Evolutionary conservation across 2,113 vertebrate species (phyloP).

Genomic region (Muntiacus reevesi): DNA sequence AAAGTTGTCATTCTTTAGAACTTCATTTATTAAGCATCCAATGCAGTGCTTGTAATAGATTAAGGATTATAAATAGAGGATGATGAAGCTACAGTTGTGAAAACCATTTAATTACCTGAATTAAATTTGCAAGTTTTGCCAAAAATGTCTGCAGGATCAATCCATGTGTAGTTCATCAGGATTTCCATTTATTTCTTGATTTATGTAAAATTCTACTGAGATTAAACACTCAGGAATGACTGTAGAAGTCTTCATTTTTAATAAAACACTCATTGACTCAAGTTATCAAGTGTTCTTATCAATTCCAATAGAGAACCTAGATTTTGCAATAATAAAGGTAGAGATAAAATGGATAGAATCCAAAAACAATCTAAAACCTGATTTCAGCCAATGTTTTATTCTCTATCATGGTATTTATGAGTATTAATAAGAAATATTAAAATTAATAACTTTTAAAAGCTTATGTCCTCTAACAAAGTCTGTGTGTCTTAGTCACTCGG

Average conservation of each 20-base stretch:
- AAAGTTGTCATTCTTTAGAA: background rate
- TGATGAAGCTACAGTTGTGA: background rate
- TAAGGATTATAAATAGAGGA: background rate
- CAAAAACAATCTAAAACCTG: background rate
- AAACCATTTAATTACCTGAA: background rate
- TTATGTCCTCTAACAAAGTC: background rate
- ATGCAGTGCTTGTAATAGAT: background rate
- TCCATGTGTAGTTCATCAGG: background rate
- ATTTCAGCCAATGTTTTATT: background rate
- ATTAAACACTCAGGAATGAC: background rate
- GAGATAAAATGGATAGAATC: background rate
- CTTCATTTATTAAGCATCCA: background rate
- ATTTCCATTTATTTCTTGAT: slow-evolving; percentile 4
- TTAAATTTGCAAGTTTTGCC: background rate
- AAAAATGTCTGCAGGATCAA: background rate
- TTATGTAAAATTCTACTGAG: background rate
- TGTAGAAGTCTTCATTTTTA: background rate
- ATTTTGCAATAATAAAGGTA: background rate
- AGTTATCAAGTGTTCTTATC: background rate
- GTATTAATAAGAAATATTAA: background rate
- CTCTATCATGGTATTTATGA: background rate
- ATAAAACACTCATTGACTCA: background rate
- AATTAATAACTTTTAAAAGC: background rate
- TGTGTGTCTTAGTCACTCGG: background rate
- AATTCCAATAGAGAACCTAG: background rate